A percentile compares a stretch with the other conserved stretches of the same genome.
phyloP scores from a whole-genome alignment of 2,113 vertebrate species.

The Centrocercus urophasianus region DNA sequence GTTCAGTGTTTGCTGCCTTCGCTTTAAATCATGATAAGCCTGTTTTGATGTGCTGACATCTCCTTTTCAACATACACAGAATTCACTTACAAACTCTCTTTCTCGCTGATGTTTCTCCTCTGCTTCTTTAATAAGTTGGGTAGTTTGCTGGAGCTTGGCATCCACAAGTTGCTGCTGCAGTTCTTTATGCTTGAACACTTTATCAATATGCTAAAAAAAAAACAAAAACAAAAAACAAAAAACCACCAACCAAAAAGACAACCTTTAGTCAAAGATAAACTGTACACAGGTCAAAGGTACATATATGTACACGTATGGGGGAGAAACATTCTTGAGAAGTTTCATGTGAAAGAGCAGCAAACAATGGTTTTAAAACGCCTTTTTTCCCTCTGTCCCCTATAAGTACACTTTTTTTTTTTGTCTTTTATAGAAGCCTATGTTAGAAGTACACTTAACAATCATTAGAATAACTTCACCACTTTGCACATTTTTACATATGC shows the following conservation, averaged over 20 bases:
- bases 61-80: neutral
- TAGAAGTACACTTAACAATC: neutral
- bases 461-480: neutral
- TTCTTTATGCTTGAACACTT: conserved; percentile 98
- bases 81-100: conserved; percentile 91
- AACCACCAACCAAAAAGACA: rapidly evolving
- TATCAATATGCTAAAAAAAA: conserved; percentile 91
- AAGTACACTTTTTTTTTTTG: neutral
- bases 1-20: neutral
- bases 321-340: neutral
- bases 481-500: neutral
- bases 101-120: conserved; percentile 96
- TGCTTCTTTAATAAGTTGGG: conserved; percentile 95
- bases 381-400: neutral
- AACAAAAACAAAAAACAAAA: rapidly evolving
- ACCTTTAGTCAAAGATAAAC: neutral
- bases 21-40: neutral
- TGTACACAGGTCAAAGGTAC: neutral
- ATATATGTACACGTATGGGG: rapidly evolving
- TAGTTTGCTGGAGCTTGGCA: conserved; percentile 95
- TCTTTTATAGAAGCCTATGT: neutral
- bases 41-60: neutral
- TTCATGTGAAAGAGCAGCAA: neutral
- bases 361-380: neutral
- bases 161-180: conserved; percentile 97